Percentiles rank a stretch among this genome's conserved stretches.
These are phyloP conservation scores for Tetragnatha versicolor DNA, from an alignment of 1,140 invertebrate genomes.

Conservation along the genomic window DNA sequence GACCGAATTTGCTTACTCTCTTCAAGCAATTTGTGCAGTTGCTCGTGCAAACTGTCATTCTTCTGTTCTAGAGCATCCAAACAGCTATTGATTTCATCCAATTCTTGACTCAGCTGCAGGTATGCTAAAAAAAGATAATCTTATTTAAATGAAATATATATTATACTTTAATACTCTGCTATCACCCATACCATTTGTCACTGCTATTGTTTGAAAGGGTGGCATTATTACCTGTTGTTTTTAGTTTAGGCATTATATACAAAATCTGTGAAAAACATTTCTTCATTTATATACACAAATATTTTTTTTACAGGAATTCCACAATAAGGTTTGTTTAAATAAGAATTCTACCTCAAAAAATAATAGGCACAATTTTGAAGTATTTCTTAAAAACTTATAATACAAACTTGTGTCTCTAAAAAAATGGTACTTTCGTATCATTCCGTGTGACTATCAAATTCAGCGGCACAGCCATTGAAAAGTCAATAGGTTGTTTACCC, in stretches of 20 bases:
- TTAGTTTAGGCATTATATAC: not conserved
- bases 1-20: constrained; percentile 38
- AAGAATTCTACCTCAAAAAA: too few relatives aligned
- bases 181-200: too few relatives aligned
- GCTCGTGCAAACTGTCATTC: constrained; percentile 39
- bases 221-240: not conserved
- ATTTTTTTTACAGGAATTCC: not conserved
- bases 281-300: not conserved
- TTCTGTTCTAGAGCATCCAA: constrained; percentile 47
- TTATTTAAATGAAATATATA: not conserved
- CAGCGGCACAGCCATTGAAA: too few relatives aligned
- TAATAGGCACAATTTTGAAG: too few relatives aligned
- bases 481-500: too few relatives aligned
- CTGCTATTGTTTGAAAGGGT: too few relatives aligned
- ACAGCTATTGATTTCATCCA: constrained; percentile 51
- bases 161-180: not conserved
- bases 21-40: constrained; percentile 37
- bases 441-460: too few relatives aligned
- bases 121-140: constrained; percentile 18
- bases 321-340: too few relatives aligned
- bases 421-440: too few relatives aligned
- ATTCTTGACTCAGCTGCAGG: constrained; percentile 11
- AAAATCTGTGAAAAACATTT: not conserved
- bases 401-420: too few relatives aligned
- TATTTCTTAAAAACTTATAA: too few relatives aligned